phyloP scores from a whole-genome alignment of 2,888 invertebrate genomes.

The Masnerella sp. region DNA sequence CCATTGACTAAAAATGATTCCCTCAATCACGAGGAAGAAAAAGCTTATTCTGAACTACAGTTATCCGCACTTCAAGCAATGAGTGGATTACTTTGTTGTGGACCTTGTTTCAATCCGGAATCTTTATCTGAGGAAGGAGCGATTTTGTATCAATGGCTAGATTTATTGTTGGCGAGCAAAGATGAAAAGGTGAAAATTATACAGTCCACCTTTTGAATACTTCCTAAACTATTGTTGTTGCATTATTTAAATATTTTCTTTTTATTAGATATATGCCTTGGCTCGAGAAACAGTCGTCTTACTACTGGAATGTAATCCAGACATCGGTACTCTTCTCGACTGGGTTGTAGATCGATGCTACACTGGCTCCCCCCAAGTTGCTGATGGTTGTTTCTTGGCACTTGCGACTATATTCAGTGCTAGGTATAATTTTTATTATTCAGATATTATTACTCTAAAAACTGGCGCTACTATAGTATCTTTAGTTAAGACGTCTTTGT shows the following conservation, averaged over 20 bases:
- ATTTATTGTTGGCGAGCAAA: constrained; percentile 90
- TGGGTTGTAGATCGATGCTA: constrained; percentile 99
- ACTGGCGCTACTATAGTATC: too few relatives aligned
- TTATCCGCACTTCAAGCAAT: constrained; percentile 87
- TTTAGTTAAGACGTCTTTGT: too few relatives aligned
- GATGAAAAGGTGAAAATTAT: constrained; percentile 88
- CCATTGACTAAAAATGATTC: constrained; percentile 78
- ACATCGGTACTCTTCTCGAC: constrained; percentile 93
- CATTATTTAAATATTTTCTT: constrained; percentile 34
- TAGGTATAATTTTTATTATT: constrained; percentile 83
- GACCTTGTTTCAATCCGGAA: constrained; percentile 93
- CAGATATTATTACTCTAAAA: too few relatives aligned
- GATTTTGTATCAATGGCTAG: constrained; percentile 94
- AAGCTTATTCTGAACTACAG: constrained; percentile 77
- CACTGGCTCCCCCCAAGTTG: constrained; percentile 92
- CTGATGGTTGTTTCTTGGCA: constrained; percentile 97
- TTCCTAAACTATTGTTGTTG: background rate
- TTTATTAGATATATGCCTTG: constrained; percentile 88
- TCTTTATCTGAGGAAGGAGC: constrained; percentile 94
- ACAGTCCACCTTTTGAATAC: too few relatives aligned
- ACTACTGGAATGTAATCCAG: constrained; percentile 95
- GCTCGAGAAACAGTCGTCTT: constrained; percentile 96
- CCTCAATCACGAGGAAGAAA: constrained; percentile 69
- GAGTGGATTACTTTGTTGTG: constrained; percentile 97
- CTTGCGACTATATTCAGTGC: constrained; percentile 98